These are phyloP conservation scores for Mesorhabditis sp. DNA, from an alignment of 2,888 invertebrate genomes.

Conservation along the genomic window DNA sequence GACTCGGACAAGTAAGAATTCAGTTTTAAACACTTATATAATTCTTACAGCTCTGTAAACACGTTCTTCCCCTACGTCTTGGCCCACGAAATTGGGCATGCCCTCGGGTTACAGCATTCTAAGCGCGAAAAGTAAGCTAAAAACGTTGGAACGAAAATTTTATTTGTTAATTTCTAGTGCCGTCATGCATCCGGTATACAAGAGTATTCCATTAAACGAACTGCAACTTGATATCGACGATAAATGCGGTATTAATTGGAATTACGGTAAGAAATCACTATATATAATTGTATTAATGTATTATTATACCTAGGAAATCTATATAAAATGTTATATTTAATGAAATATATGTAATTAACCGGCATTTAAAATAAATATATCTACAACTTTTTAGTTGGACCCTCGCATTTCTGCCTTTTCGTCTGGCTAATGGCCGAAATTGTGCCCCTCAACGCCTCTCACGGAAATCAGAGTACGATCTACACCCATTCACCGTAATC, in stretches of 20 bases:
- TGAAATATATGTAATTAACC: not conserved
- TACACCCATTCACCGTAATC: constrained; percentile 15
- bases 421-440: constrained; percentile 57
- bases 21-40: not conserved
- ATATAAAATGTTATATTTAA: not conserved
- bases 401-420: constrained; percentile 52
- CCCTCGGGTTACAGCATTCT: constrained; percentile 56
- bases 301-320: not conserved
- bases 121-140: constrained; percentile 24
- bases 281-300: not conserved
- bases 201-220: constrained; percentile 41
- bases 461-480: constrained; percentile 12
- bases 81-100: constrained; percentile 58
- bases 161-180: constrained; percentile 21
- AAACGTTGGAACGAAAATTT: not conserved
- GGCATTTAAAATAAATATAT: not conserved
- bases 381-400: constrained; percentile 40
- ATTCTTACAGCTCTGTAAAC: not conserved
- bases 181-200: constrained; percentile 55
- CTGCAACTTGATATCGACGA: constrained; percentile 54
- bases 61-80: constrained; percentile 59
- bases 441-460: constrained; percentile 33
- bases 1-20: constrained; percentile 16
- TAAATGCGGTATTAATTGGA: constrained; percentile 58
- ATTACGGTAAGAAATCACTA: constrained; percentile 39